Evolutionary conservation across 2,797 vertebrate genomes (phyloP), one percentile per base, ranked within the genome.

Genomic region (Chromis chromis): DNA sequence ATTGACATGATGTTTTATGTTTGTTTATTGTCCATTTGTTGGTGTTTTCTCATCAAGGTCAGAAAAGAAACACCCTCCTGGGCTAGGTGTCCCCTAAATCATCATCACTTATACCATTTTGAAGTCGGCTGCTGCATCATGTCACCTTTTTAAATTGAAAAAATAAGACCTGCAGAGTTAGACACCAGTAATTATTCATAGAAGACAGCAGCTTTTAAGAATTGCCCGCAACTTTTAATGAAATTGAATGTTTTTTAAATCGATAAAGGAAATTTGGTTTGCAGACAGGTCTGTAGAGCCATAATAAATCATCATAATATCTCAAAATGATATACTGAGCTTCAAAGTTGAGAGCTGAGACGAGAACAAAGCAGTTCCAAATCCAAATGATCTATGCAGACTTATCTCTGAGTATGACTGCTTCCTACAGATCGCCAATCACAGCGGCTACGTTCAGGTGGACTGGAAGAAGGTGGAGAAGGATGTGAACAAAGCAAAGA

Each of bases 391-490:
- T 42, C 13, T 42, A 42, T 13, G 12, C 6, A 39, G 16, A 44
- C 4, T 9, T 0, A n/a, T 27, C 39, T 42, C 13, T 68, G 13
- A 53, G 19, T 14, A 0, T 14, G 1, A 17, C 2, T 33, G 25
- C 14, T 62, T 49, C 79, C 83, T 85, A 57, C 92, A 99, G 98
- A 95, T 98, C 53, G 97, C 98, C 83, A 98, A 97, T 93, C 98
- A 99, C 82, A 98, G 96, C 65, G 98, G 98, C 56, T 99, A 99
- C 56, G 96, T 99, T 73, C 96, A 98, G 90, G 95, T 99, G 33
- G 97, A 99, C 91, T 98, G 98, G 98, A 98, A 98, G 87, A 97
- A 98, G 90, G 97, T 99, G 85, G 97, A 99, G 93, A 99, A 98
- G 86, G 98, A 99, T 75, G 96, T 99, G 73, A 99, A 98, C 92